Evolutionary conservation across 2,113 vertebrate genomes (phyloP).

Genomic region (Heterotis niloticus): DNA sequence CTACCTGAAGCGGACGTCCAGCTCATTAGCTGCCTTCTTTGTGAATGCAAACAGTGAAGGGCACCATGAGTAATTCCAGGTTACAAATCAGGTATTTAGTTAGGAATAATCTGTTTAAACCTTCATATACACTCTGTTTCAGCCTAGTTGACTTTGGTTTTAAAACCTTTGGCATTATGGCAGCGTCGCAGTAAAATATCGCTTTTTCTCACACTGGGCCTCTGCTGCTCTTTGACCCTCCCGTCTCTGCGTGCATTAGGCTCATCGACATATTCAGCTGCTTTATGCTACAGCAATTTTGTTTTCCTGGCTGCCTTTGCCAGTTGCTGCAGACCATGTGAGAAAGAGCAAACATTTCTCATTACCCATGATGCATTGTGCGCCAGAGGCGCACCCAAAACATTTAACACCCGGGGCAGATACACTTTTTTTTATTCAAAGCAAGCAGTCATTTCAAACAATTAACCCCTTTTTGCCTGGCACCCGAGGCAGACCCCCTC

Average conservation of each 20-base stretch:
- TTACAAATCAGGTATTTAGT: not conserved
- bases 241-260: slow-evolving; percentile 6
- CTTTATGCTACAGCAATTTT: not conserved
- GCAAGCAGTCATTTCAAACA: too few species aligned
- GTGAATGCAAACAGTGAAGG: slow-evolving; percentile 6
- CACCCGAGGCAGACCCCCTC: too few species aligned
- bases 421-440: too few species aligned
- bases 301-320: not conserved
- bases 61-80: not conserved
- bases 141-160: slow-evolving; percentile 8
- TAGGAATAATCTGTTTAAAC: not conserved
- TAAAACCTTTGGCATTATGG: not conserved
- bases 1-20: not conserved
- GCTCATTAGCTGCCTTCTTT: slow-evolving; percentile 2
- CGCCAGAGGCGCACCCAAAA: too few species aligned
- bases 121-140: not conserved
- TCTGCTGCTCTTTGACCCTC: not conserved
- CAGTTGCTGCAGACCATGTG: too few species aligned
- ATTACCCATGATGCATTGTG: too few species aligned
- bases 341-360: too few species aligned
- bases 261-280: slow-evolving; percentile 12
- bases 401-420: too few species aligned
- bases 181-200: slow-evolving; percentile 9
- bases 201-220: not conserved
- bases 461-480: too few species aligned